These are phyloP conservation scores for Xenopus tropicalis DNA, from an alignment of 2,113 vertebrate species.

Conservation along the genomic window DNA sequence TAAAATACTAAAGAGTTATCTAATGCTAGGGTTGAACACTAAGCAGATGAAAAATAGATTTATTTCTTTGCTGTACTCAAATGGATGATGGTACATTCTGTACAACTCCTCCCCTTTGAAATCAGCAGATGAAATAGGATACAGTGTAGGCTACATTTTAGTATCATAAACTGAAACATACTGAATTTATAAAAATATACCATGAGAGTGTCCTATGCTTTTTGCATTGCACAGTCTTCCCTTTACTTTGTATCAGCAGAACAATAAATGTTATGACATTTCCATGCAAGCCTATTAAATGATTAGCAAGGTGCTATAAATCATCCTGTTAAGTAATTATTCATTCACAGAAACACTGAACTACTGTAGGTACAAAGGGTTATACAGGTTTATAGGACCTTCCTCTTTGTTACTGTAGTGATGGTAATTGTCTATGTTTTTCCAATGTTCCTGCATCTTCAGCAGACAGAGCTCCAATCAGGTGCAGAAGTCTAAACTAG, in stretches of 20 bases:
- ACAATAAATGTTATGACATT: too few species aligned
- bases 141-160: constrained; percentile 25
- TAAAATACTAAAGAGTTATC: constrained; percentile 38
- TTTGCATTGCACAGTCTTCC: not conserved
- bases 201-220: not conserved
- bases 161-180: constrained; percentile 15
- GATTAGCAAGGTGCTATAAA: too few species aligned
- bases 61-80: constrained; percentile 33
- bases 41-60: constrained; percentile 40
- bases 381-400: too few species aligned
- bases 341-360: too few species aligned
- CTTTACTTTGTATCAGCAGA: not conserved
- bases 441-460: too few species aligned
- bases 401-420: too few species aligned
- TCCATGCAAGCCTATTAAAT: too few species aligned
- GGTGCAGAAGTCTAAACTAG: too few species aligned
- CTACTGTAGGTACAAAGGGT: too few species aligned
- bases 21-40: constrained; percentile 23
- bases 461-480: too few species aligned
- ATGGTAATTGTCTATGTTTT: too few species aligned
- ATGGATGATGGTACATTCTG: constrained; percentile 33
- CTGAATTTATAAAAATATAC: constrained; percentile 17
- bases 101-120: constrained; percentile 31
- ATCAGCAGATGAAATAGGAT: constrained; percentile 41
- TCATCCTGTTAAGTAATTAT: too few species aligned